phyloP scores from a whole-genome alignment of 2,888 invertebrate genomes.

The Ophraella communa region DNA sequence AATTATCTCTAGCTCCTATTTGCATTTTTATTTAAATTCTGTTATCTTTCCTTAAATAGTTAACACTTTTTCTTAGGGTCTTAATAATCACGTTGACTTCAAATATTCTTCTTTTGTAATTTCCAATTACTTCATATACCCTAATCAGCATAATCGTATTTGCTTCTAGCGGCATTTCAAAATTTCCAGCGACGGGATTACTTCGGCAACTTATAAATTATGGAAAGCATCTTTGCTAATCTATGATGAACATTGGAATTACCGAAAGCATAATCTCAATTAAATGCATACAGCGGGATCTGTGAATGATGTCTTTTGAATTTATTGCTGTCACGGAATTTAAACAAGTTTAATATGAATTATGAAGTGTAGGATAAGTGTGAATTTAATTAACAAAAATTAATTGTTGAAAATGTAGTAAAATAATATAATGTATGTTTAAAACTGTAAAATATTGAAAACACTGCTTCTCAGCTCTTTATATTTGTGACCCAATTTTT shows the following conservation, averaged over 20 bases:
- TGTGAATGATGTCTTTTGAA: not conserved
- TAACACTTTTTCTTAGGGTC: not conserved
- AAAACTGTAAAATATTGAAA: no score
- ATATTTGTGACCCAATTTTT: no score
- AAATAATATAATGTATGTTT: no score
- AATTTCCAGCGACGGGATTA: slow-evolving; percentile 1
- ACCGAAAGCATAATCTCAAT: not conserved
- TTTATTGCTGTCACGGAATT: not conserved
- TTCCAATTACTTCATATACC: not conserved
- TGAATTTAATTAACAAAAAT: not conserved
- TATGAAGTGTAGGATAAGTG: not conserved
- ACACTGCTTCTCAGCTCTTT: no score
- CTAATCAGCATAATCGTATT: slow-evolving; percentile 2
- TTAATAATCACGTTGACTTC: not conserved
- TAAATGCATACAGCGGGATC: not conserved
- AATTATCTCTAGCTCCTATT: no score
- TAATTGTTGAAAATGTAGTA: no score
- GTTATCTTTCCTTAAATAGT: no score
- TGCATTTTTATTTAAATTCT: no score
- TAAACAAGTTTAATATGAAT: not conserved
- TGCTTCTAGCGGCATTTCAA: not conserved
- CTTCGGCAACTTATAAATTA: not conserved
- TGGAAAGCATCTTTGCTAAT: not conserved
- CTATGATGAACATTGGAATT: slow-evolving; percentile 3
- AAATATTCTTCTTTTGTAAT: not conserved